Conservation (phyloP, 2,888 invertebrate genomes). For the Platycheirus albimanus region DNA sequence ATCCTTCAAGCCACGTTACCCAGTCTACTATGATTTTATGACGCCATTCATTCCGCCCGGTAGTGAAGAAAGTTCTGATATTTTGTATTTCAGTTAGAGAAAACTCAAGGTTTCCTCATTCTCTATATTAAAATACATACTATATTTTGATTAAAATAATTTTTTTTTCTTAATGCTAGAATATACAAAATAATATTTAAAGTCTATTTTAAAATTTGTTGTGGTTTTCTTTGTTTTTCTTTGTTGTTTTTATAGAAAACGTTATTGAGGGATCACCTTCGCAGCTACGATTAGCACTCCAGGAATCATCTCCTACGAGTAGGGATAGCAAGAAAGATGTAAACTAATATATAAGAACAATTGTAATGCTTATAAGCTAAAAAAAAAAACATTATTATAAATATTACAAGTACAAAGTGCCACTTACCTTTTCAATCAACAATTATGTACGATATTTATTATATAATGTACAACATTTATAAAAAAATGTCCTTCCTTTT, state of each 20-base stretch:
- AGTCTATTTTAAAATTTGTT: conserved; percentile 48
- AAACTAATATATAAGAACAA: conserved; percentile 24
- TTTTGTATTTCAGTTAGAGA: conserved; percentile 71
- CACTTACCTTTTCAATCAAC: conserved; percentile 75
- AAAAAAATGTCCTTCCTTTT: conserved; percentile 52
- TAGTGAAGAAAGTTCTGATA: conserved; percentile 79
- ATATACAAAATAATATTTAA: conserved; percentile 6
- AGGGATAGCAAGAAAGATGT: conserved; percentile 57
- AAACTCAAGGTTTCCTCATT: conserved; percentile 36
- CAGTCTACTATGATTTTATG: conserved; percentile 82
- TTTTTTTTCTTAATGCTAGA: not conserved
- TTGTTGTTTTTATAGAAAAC: conserved; percentile 65
- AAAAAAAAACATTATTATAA: conserved; percentile 22
- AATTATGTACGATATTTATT: conserved; percentile 66
- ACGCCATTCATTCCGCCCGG: conserved; percentile 82
- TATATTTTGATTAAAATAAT: not conserved
- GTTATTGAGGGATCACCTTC: conserved; percentile 77
- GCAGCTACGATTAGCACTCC: conserved; percentile 77
- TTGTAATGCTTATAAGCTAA: conserved; percentile 63
- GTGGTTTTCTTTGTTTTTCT: conserved; percentile 58
- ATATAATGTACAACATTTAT: conserved; percentile 52
- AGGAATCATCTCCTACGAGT: conserved; percentile 59
- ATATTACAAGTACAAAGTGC: conserved; percentile 74
- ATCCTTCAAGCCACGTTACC: conserved; percentile 81
- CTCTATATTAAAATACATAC: not conserved